phyloP scores from a whole-genome alignment of 2,113 vertebrate genomes.

The Pituophis catenifer region DNA sequence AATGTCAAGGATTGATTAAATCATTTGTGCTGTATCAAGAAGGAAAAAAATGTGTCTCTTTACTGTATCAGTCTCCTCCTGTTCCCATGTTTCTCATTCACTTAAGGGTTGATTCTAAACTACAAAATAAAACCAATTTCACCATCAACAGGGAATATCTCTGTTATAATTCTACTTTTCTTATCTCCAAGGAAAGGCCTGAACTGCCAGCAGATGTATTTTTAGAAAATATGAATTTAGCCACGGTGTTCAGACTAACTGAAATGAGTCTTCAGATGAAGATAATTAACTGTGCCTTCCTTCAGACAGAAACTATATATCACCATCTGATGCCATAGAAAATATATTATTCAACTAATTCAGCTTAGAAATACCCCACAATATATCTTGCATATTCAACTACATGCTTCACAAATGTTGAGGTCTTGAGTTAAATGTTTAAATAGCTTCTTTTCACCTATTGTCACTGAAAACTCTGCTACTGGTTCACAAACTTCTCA shows the following conservation, averaged over 20 bases:
- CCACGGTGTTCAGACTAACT: background rate
- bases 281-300: background rate
- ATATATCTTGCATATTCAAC: constrained; percentile 10
- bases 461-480: background rate
- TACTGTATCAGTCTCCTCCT: background rate
- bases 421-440: constrained; percentile 8
- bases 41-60: constrained; percentile 6
- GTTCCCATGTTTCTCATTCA: background rate
- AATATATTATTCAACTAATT: constrained; percentile 9
- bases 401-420: background rate
- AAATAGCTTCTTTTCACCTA: background rate
- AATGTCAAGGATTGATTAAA: constrained; percentile 6
- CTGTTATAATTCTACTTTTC: background rate
- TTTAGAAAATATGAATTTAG: background rate
- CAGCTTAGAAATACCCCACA: background rate
- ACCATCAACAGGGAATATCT: background rate
- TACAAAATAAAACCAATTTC: background rate
- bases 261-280: background rate
- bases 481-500: background rate
- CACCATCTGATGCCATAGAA: constrained; percentile 3
- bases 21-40: constrained; percentile 5
- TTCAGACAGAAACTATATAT: background rate
- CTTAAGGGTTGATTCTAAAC: background rate
- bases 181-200: background rate
- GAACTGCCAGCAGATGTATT: background rate